Evolutionary conservation across 2,888 invertebrate species (phyloP).

Genomic region (Rhopalosiphum nymphaeae): DNA sequence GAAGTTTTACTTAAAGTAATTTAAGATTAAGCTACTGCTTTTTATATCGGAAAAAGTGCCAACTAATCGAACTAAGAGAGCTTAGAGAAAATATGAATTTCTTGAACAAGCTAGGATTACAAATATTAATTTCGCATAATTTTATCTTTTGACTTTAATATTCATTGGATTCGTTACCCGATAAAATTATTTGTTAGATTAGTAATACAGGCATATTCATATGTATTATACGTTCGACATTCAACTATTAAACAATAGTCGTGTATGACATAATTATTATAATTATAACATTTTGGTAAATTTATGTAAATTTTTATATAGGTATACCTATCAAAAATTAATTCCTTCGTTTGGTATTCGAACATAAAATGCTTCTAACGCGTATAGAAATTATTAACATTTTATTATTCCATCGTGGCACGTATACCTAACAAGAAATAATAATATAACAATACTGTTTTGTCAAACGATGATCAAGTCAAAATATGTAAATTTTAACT

Average conservation of each 20-base stretch:
- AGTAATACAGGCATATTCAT: neutral
- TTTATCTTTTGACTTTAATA: neutral
- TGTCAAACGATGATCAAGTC: neutral
- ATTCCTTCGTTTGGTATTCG: neutral
- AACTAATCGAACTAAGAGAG: neutral
- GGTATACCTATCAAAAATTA: neutral
- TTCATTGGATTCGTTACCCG: neutral
- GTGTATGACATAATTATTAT: neutral
- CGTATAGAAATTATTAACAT: neutral
- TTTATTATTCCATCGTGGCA: neutral
- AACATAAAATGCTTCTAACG: neutral
- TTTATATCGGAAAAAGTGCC: neutral
- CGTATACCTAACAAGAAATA: neutral
- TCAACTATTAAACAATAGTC: too few relatives aligned
- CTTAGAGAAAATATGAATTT: neutral
- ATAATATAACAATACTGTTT: neutral
- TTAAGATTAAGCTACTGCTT: neutral
- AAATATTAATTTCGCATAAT: neutral
- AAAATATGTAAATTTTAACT: neutral
- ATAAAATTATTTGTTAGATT: neutral
- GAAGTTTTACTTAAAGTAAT: neutral
- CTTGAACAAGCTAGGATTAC: neutral
- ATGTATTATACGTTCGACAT: too few relatives aligned
- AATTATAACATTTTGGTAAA: neutral
- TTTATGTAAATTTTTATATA: neutral